Conservation (phyloP, 2,797 vertebrate species). For the Brotula barbata region DNA sequence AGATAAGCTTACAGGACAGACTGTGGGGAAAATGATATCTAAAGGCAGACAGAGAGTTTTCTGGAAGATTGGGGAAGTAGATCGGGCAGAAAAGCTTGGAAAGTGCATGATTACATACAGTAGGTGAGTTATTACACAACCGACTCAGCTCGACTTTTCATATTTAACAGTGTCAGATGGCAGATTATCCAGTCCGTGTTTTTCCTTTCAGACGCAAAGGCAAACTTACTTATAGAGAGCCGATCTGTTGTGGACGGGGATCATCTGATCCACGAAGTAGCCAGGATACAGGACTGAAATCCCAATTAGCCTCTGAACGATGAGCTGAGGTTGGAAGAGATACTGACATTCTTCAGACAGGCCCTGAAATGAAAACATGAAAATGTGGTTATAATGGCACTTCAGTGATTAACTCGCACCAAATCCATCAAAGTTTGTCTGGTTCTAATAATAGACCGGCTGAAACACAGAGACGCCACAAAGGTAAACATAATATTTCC, state of each 20-base stretch:
- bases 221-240: slow-evolving; percentile 94
- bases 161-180: slow-evolving; percentile 1
- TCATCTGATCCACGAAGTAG: slow-evolving; percentile 88
- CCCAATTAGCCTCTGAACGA: slow-evolving; percentile 91
- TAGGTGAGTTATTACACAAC: slow-evolving; percentile 5
- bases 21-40: slow-evolving; percentile 9
- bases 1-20: slow-evolving; percentile 10
- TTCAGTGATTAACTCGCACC: slow-evolving; percentile 37
- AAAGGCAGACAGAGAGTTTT: slow-evolving; percentile 8
- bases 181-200: background rate
- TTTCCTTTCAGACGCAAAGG: background rate
- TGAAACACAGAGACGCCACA: too few relatives aligned
- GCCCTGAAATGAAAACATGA: slow-evolving; percentile 78
- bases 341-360: slow-evolving; percentile 98
- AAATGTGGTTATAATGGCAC: slow-evolving; percentile 13
- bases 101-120: background rate
- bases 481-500: too few relatives aligned
- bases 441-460: too few relatives aligned
- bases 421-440: slow-evolving; percentile 47
- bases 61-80: background rate
- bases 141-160: background rate
- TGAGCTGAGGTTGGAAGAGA: slow-evolving; percentile 97
- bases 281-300: slow-evolving; percentile 93
- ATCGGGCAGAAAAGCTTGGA: background rate
- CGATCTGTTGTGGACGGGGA: slow-evolving; percentile 89